These are phyloP conservation scores for Acanthoscelides obtectus DNA, from an alignment of 2,888 invertebrate genomes.

Conservation along the genomic window DNA sequence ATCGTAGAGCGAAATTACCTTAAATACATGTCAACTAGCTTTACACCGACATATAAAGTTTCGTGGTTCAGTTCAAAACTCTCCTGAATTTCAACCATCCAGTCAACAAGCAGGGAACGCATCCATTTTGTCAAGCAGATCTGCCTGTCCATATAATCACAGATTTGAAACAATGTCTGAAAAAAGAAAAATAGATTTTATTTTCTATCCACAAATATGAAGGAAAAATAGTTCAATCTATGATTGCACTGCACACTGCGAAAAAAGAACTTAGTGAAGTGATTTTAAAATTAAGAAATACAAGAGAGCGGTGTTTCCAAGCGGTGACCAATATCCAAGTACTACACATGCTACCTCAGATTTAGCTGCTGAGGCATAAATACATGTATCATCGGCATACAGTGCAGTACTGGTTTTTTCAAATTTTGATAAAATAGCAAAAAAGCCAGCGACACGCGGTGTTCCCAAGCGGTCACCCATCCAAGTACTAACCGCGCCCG, in stretches of 20 bases:
- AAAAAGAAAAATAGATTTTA: conserved; percentile 30
- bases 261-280: too few relatives aligned
- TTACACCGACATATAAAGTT: conserved; percentile 93
- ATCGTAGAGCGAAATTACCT: conserved; percentile 22
- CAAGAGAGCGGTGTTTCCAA: too few relatives aligned
- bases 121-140: conserved; percentile 77
- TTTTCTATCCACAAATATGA: background rate
- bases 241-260: too few relatives aligned
- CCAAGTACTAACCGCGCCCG: background rate
- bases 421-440: too few relatives aligned
- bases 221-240: background rate
- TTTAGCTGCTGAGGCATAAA: too few relatives aligned
- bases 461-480: background rate
- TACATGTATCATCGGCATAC: too few relatives aligned
- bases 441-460: too few relatives aligned
- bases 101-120: conserved; percentile 92
- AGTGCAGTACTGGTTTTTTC: too few relatives aligned
- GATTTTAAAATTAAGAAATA: too few relatives aligned
- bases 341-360: too few relatives aligned
- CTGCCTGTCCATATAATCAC: conserved; percentile 79
- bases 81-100: conserved; percentile 99
- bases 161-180: conserved; percentile 64
- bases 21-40: conserved; percentile 88
- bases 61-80: conserved; percentile 98
- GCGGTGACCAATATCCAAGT: too few relatives aligned